Evolutionary conservation across 2,888 invertebrate species (phyloP).

Genomic region (Drosophila formosana): DNA sequence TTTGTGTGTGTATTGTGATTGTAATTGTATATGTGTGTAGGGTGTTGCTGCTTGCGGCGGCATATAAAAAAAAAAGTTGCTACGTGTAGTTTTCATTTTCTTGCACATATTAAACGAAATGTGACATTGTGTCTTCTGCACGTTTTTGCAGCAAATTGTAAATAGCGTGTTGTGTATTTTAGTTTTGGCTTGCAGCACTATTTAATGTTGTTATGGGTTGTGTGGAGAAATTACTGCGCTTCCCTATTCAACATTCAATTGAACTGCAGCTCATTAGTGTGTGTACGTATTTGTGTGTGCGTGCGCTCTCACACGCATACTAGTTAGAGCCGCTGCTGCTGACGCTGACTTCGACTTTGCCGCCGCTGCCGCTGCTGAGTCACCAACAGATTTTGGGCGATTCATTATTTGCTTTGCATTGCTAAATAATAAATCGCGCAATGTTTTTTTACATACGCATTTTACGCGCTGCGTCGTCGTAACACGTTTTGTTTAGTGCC

Average conservation of each 20-base stretch:
- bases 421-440: constrained; percentile 37
- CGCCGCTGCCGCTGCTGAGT: constrained; percentile 43
- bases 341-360: constrained; percentile 14
- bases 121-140: constrained; percentile 23
- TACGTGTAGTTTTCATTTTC: constrained; percentile 77
- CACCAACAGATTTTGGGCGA: constrained; percentile 45
- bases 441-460: constrained; percentile 13
- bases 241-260: constrained; percentile 50
- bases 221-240: constrained; percentile 4
- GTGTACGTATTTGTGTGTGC: constrained; percentile 12
- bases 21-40: constrained; percentile 46
- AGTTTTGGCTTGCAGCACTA: constrained; percentile 51
- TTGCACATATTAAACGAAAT: constrained; percentile 36
- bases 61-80: constrained; percentile 70
- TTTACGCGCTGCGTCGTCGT: constrained; percentile 15
- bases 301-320: constrained; percentile 14
- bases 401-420: constrained; percentile 29
- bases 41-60: constrained; percentile 72
- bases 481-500: constrained; percentile 40
- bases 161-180: constrained; percentile 26
- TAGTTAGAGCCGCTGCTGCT: constrained; percentile 28
- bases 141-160: constrained; percentile 15
- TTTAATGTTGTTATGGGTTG: constrained; percentile 23
- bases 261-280: constrained; percentile 30
- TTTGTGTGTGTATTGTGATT: constrained; percentile 47